Evolutionary conservation across 2,888 invertebrate genomes (phyloP).

Genomic region (Eilema caniola): DNA sequence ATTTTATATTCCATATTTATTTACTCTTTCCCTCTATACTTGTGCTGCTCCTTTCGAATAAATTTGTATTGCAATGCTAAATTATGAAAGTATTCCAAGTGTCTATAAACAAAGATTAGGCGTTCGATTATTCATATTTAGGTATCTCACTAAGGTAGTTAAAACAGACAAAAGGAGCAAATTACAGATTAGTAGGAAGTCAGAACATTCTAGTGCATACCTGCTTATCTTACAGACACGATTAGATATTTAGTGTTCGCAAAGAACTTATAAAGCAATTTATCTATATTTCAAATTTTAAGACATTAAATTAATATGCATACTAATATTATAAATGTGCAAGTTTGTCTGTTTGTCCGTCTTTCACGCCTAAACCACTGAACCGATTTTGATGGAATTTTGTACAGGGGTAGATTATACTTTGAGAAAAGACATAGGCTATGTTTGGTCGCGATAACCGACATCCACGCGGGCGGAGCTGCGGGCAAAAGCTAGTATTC

Average conservation of each 20-base stretch:
- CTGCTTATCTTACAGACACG: background rate
- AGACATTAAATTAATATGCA: background rate
- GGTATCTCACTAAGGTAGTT: background rate
- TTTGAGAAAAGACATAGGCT: no score
- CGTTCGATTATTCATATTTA: background rate
- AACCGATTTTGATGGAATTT: no score
- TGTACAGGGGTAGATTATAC: no score
- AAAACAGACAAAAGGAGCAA: background rate
- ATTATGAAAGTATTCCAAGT: background rate
- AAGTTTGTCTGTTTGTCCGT: no score
- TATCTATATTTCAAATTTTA: background rate
- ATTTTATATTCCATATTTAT: background rate
- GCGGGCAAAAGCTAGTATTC: no score
- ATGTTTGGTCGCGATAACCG: no score
- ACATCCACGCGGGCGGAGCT: no score
- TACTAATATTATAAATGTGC: no score
- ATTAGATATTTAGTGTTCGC: background rate
- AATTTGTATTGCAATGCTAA: background rate
- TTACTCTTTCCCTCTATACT: background rate
- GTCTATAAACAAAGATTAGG: background rate
- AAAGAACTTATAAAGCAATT: background rate
- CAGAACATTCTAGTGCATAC: background rate
- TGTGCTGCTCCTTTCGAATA: background rate
- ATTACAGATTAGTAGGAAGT: no score
- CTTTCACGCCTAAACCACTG: no score